Percentiles rank a stretch among this genome's conserved stretches.
Evolutionary conservation across 2,797 vertebrate species (phyloP).

Genomic region (Gorsachius magnificus): DNA sequence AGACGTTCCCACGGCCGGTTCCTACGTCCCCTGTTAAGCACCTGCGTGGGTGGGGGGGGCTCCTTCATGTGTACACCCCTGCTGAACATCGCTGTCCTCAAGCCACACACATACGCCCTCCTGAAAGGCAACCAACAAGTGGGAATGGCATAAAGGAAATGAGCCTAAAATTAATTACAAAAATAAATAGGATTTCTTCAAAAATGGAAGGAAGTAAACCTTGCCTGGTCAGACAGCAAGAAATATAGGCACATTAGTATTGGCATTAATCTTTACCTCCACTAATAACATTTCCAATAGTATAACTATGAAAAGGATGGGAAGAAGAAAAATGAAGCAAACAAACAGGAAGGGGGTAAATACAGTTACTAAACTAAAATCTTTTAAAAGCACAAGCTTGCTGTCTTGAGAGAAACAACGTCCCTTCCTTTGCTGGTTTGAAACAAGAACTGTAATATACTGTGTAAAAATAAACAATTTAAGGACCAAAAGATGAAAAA

Average conservation of each 20-base stretch:
- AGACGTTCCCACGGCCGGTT: not conserved
- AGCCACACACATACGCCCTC: rapidly evolving
- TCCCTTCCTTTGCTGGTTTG: not conserved
- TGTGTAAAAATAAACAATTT: not conserved
- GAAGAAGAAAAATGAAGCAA: not conserved
- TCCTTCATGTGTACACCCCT: rapidly evolving
- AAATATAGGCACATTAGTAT: not conserved
- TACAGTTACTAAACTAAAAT: not conserved
- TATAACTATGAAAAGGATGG: not conserved
- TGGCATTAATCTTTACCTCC: not conserved
- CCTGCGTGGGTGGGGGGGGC: rapidly evolving
- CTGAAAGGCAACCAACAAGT: not conserved
- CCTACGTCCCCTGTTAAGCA: not conserved
- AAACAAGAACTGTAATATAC: not conserved
- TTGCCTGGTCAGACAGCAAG: not conserved
- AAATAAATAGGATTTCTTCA: not conserved
- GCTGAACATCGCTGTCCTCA: not conserved
- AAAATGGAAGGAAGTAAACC: not conserved
- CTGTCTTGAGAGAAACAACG: not conserved
- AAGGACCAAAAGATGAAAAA: not conserved
- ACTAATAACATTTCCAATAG: not conserved
- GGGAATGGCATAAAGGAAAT: not conserved
- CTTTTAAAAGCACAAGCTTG: not conserved
- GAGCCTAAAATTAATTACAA: not conserved
- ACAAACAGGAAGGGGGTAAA: not conserved